Conservation (phyloP, 2,113 vertebrate genomes). For the Poeciliopsis prolifica region DNA sequence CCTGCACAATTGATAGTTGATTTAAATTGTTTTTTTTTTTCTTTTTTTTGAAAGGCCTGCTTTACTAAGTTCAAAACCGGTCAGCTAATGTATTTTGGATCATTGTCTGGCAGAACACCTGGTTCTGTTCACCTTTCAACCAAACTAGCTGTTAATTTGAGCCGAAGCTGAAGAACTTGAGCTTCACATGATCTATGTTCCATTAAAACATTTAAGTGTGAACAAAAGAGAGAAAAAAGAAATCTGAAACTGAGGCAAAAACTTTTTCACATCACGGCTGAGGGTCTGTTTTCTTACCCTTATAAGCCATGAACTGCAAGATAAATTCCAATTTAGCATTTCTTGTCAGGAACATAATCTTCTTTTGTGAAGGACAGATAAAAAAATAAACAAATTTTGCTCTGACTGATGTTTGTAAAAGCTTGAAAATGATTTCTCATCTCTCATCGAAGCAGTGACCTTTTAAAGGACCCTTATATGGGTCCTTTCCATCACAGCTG, state of each 20-base stretch:
- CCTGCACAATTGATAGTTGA: neutral
- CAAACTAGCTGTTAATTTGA: no score
- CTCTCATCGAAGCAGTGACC: slow-evolving; percentile 20
- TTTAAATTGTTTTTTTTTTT: neutral
- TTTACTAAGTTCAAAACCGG: neutral
- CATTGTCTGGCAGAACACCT: no score
- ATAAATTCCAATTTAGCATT: neutral
- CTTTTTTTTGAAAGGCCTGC: no score
- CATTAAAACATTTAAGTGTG: neutral
- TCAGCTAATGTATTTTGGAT: neutral
- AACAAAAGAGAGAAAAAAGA: neutral
- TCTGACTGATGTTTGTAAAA: slow-evolving; percentile 36
- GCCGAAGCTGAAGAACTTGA: no score
- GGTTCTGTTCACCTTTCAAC: no score
- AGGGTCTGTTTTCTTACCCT: neutral
- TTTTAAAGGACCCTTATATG: neutral
- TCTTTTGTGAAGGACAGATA: slow-evolving; percentile 6
- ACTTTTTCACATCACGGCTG: no score
- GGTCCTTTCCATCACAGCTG: neutral
- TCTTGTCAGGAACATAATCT: neutral
- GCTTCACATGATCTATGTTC: neutral
- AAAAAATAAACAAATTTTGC: neutral
- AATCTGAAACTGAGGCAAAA: neutral
- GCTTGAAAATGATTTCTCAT: slow-evolving; percentile 27
- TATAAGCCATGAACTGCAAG: neutral